Conservation (phyloP, 1,140 invertebrate species). For the Drosophila biarmipes region DNA sequence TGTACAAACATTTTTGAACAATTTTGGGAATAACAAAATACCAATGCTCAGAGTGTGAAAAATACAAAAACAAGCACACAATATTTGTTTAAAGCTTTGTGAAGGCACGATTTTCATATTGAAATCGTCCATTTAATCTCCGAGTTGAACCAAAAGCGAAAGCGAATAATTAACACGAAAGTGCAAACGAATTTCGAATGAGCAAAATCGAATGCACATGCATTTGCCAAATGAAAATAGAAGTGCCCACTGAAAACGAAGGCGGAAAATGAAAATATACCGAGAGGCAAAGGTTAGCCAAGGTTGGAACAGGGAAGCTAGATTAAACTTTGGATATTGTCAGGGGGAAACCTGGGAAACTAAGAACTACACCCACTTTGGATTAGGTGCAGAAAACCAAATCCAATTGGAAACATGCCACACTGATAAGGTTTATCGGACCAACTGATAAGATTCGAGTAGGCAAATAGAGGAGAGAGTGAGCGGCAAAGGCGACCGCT, state of each 20-base stretch:
- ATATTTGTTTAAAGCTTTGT: not conserved
- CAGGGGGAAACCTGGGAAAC: too few species aligned
- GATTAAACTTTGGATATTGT: constrained; percentile 22
- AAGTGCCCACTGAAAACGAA: constrained; percentile 5
- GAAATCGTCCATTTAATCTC: constrained; percentile 1
- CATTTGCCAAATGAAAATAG: constrained; percentile 20
- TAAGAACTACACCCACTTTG: not conserved
- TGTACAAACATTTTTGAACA: not conserved
- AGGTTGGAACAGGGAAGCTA: constrained; percentile 3
- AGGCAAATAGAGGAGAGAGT: constrained; percentile 10
- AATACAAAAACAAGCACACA: not conserved
- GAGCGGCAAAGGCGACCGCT: not conserved
- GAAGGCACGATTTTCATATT: constrained; percentile 27
- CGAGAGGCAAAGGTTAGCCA: constrained; percentile 19
- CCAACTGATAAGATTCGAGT: constrained; percentile 27
- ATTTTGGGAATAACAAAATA: not conserved
- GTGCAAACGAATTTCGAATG: constrained; percentile 27
- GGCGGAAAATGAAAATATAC: constrained; percentile 1
- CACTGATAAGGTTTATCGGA: constrained; percentile 32
- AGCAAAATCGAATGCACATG: constrained; percentile 2
- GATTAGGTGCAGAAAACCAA: constrained; percentile 3
- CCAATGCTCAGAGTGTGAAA: not conserved
- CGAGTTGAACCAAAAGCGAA: constrained; percentile 16
- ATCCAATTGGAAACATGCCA: constrained; percentile 12
- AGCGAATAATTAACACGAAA: constrained; percentile 36